Evolutionary conservation across 2,888 invertebrate species (phyloP), one percentile per base, ranked within the genome.

Genomic region (Nomada lathburiana): DNA sequence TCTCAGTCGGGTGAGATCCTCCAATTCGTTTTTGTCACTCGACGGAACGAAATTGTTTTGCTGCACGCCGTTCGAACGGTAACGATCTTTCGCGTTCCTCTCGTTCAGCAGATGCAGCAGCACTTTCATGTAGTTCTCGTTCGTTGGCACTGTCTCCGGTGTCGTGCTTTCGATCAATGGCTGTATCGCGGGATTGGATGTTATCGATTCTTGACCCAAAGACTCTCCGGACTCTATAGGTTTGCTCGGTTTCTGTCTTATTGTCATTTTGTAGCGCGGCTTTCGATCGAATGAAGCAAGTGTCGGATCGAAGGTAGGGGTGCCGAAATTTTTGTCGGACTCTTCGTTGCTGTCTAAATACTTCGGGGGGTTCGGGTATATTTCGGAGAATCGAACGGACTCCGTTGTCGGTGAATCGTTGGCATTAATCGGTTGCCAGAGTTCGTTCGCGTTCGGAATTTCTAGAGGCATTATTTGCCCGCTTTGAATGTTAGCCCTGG

Each of bases 1-100:
- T 26, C 75, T 83, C 62, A 85, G 79, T 67, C 76, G 80, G 5
- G 79, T 87, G 57, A 84, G 72, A 76, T 86, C 86, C 44, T 75
- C 68, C 29, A 44, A 11, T 50, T 26, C 69, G n/a, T 70, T 26
- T 13, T 72, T 53, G 44, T 23, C 10, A 0, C 1, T 36, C 29
- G 26, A 10, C 16, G 50, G 13, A 44, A 23, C 13, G 13, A 52
- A 64, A 16, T 57, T 82, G 4, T 57, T 53, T 16, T 18, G 59
- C 3, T 69, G 68, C 0, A 65, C 20, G 42, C 55, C 62, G 36
- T 55, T 73, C 10, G 44, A 36, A 9, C n/a, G 50, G n/a, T n/a
- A 20, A n/a, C 9, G 9, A 5, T 70, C 59, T 0, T 26, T 62
- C 1, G 1, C 4, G 5, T 11, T 53, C 4, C 78, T 59, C 9